Evolutionary conservation across 2,797 vertebrate species (phyloP).

Genomic region (Percopsis omiscomaycus): DNA sequence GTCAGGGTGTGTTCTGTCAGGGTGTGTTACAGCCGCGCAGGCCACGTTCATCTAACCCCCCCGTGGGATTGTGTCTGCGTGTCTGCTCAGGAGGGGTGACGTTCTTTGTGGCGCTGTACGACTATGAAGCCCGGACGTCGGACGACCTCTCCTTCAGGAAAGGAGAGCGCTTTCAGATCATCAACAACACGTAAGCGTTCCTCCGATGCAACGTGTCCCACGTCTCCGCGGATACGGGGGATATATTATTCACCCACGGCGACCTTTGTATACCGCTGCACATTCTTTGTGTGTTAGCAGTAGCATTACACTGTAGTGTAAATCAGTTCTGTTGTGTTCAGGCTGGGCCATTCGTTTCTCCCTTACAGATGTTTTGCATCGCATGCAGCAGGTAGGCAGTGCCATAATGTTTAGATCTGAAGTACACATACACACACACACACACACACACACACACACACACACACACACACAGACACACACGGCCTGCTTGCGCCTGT

Average conservation of each 20-base stretch:
- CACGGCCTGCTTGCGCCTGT: neutral
- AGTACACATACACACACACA: neutral
- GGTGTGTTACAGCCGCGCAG: neutral
- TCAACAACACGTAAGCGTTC: slow-evolving; percentile 89
- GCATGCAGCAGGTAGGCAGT: neutral
- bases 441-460: neutral
- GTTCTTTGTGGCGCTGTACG: slow-evolving; percentile 96
- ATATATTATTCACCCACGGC: too few relatives aligned
- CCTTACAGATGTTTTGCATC: neutral
- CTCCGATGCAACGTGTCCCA: neutral
- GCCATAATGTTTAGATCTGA: neutral
- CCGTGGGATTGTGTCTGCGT: neutral
- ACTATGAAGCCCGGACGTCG: slow-evolving; percentile 95
- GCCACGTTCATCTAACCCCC: neutral
- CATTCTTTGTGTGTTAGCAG: neutral
- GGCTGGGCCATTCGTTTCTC: neutral
- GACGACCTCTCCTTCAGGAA: slow-evolving; percentile 97
- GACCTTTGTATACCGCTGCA: neutral
- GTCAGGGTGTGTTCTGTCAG: neutral
- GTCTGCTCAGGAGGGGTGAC: slow-evolving; percentile 86
- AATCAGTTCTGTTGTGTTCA: slow-evolving; percentile 41
- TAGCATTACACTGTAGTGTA: slow-evolving; percentile 30
- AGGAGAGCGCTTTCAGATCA: slow-evolving; percentile 96
- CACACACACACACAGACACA: neutral
- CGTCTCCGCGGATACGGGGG: too few relatives aligned